Evolutionary conservation across 2,797 vertebrate species (phyloP).

Genomic region (Tachyglossus aculeatus): DNA sequence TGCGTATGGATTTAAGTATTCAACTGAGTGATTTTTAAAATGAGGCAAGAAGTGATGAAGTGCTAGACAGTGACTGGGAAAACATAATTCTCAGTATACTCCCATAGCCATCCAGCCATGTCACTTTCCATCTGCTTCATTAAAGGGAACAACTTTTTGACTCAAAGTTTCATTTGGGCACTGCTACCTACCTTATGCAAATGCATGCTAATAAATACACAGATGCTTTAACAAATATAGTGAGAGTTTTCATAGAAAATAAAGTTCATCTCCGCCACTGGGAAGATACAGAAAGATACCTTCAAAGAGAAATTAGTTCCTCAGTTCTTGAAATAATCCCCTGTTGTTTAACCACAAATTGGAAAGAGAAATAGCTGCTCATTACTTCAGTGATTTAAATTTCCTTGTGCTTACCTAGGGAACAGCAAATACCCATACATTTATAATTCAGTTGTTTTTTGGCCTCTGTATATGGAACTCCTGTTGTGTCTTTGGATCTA

Average conservation of each 20-base stretch:
- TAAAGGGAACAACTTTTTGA: conserved; percentile 13
- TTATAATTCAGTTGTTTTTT: not conserved
- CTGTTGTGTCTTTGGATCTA: not conserved
- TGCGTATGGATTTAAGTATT: not conserved
- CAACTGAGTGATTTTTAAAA: conserved; percentile 15
- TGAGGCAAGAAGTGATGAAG: not conserved
- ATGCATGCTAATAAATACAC: conserved; percentile 12
- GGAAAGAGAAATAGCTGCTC: not conserved
- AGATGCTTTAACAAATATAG: conserved; percentile 18
- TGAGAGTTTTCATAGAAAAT: conserved; percentile 19
- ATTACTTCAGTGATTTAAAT: not conserved
- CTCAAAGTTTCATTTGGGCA: not conserved
- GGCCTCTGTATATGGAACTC: not conserved
- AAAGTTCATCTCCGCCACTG: conserved; percentile 14
- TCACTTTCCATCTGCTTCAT: conserved; percentile 5
- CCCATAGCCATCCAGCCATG: not conserved
- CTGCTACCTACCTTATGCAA: not conserved
- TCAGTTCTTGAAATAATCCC: not conserved
- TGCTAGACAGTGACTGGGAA: not conserved
- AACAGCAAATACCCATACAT: not conserved
- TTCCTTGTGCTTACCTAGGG: not conserved
- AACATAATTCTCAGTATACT: not conserved
- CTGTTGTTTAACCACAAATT: not conserved
- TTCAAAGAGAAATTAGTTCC: not conserved
- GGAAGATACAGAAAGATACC: conserved; percentile 2